Conservation (phyloP, 2,888 invertebrate genomes). For the Nysson spinosus region DNA sequence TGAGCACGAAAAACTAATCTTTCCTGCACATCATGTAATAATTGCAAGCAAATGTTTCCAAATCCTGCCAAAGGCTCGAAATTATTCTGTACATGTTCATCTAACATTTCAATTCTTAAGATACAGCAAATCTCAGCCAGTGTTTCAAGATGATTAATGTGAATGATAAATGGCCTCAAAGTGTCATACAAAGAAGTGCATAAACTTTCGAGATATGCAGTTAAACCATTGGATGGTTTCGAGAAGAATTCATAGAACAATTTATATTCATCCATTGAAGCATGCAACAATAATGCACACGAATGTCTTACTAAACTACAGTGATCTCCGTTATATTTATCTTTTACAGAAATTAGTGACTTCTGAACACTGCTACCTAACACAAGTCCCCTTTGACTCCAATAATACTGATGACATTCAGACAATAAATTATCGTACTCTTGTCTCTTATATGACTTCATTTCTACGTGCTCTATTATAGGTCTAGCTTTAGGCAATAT, state of each 20-base stretch:
- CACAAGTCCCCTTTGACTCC: constrained; percentile 84
- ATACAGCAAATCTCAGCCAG: constrained; percentile 97
- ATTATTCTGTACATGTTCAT: constrained; percentile 92
- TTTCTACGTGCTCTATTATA: constrained; percentile 90
- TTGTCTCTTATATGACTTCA: constrained; percentile 83
- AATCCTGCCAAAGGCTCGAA: constrained; percentile 87
- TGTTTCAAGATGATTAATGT: constrained; percentile 98
- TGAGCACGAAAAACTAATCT: constrained; percentile 96
- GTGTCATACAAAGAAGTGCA: constrained; percentile 95
- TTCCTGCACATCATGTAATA: constrained; percentile 97
- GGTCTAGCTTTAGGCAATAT: constrained; percentile 91
- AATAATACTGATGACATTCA: constrained; percentile 91
- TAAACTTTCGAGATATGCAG: constrained; percentile 89
- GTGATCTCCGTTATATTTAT: constrained; percentile 84
- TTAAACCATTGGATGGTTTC: constrained; percentile 82
- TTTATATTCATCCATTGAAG: constrained; percentile 96
- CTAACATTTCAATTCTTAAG: constrained; percentile 92
- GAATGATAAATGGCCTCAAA: constrained; percentile 94
- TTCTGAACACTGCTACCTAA: constrained; percentile 80
- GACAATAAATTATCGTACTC: constrained; percentile 87
- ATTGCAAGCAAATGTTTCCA: constrained; percentile 86
- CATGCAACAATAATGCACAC: constrained; percentile 93
- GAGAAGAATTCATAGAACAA: constrained; percentile 95
- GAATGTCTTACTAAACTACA: constrained; percentile 92
- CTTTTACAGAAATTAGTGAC: constrained; percentile 69